A percentile compares a stretch with the other conserved stretches of the same genome.
Evolutionary conservation across 2,113 vertebrate species (phyloP).

Genomic region (Taurulus bubalis): DNA sequence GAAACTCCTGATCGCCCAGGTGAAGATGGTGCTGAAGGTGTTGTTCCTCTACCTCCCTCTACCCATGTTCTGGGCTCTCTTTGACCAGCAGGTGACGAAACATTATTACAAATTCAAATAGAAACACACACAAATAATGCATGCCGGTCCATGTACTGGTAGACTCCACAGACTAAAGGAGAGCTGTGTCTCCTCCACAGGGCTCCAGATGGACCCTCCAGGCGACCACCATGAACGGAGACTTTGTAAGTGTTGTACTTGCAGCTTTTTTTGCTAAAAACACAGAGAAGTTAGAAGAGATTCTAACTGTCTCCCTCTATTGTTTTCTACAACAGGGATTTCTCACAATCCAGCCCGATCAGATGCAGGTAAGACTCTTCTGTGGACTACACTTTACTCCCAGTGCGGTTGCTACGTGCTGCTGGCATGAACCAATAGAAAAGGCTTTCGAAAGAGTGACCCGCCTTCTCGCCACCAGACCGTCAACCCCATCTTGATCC

Average conservation of each 20-base stretch:
- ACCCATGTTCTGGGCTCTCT: constrained; percentile 99
- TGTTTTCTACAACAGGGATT: constrained; percentile 81
- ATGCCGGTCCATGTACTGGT: background rate
- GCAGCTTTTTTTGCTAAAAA: background rate
- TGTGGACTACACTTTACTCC: too few species aligned
- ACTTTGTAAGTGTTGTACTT: constrained; percentile 86
- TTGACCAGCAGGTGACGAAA: constrained; percentile 94
- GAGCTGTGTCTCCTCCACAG: constrained; percentile 73
- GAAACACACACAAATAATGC: background rate
- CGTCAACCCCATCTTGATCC: constrained; percentile 92
- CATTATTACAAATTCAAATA: background rate
- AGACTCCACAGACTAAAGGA: background rate
- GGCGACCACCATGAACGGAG: constrained; percentile 91
- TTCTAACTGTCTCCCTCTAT: background rate
- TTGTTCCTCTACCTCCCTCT: constrained; percentile 96
- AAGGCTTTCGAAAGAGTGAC: background rate
- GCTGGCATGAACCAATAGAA: background rate
- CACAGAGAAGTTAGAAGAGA: background rate
- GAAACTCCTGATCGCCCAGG: constrained; percentile 92
- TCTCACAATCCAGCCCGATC: constrained; percentile 90
- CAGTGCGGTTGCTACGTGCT: background rate
- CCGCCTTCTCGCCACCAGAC: constrained; percentile 79
- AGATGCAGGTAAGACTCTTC: constrained; percentile 92
- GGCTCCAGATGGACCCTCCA: constrained; percentile 98
- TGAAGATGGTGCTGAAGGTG: constrained; percentile 94